A percentile compares a stretch with the other conserved stretches of the same genome.
Evolutionary conservation across 2,113 vertebrate genomes (phyloP).

Genomic region (Sorex araneus): DNA sequence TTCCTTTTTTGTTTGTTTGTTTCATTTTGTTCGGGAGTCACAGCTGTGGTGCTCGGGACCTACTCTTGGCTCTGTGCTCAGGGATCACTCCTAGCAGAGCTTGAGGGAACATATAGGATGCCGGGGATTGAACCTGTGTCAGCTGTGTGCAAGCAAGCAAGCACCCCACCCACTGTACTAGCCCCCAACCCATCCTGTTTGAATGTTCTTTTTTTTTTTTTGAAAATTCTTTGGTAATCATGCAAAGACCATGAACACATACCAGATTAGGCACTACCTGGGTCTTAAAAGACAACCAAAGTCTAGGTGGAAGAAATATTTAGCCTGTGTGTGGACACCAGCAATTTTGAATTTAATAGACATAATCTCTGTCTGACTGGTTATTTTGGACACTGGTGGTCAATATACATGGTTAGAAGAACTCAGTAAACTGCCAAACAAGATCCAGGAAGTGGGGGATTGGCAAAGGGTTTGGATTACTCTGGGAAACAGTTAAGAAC

Average conservation of each 20-base stretch:
- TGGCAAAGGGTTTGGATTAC: not conserved
- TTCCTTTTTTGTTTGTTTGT: not conserved
- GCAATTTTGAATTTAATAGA: not conserved
- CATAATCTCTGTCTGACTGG: slow-evolving; percentile 48
- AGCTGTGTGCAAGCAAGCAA: too few relatives aligned
- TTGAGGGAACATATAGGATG: too few relatives aligned
- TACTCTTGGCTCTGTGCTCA: too few relatives aligned
- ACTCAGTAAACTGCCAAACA: slow-evolving; percentile 21
- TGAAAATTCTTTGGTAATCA: not conserved
- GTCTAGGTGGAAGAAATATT: not conserved
- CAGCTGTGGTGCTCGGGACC: not conserved
- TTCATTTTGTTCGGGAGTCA: not conserved
- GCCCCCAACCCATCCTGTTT: too few relatives aligned
- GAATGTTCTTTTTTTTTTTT: not conserved
- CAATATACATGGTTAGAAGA: slow-evolving; percentile 43
- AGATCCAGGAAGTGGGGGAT: slow-evolving; percentile 19
- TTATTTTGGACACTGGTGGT: slow-evolving; percentile 46
- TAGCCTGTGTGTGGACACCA: not conserved
- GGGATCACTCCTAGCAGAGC: too few relatives aligned
- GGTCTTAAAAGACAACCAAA: not conserved
- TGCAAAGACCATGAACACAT: not conserved
- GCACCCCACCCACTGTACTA: too few relatives aligned
- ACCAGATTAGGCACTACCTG: not conserved
- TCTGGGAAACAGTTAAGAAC: not conserved
- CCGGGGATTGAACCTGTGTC: too few relatives aligned